These are phyloP conservation scores for Drosophila saltans DNA, from an alignment of 1,140 invertebrate species.

Conservation along the genomic window DNA sequence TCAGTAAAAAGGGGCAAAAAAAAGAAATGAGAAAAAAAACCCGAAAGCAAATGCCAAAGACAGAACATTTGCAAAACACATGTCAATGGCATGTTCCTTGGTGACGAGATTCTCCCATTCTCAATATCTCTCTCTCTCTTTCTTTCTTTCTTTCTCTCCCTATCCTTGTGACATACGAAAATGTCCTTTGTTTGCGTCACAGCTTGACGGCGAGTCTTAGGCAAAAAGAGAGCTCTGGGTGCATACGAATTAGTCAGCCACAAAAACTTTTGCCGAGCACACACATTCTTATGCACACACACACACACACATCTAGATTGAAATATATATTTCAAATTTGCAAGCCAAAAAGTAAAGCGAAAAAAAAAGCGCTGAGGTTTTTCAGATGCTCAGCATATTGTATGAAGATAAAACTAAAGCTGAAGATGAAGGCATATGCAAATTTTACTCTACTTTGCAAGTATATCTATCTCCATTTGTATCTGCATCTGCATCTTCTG, in stretches of 20 bases:
- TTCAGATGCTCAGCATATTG: conserved; percentile 11
- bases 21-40: conserved; percentile 19
- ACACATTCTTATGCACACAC: conserved; percentile 19
- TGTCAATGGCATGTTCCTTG: conserved; percentile 73
- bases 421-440: conserved; percentile 63
- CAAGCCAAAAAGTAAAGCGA: conserved; percentile 25
- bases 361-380: conserved; percentile 20
- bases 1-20: conserved; percentile 22
- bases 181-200: conserved; percentile 60
- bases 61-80: conserved; percentile 77
- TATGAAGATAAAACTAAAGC: conserved; percentile 20
- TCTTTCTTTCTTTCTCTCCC: not conserved
- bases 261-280: conserved; percentile 50
- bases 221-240: conserved; percentile 27
- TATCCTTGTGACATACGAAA: conserved; percentile 20
- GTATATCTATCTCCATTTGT: conserved; percentile 4
- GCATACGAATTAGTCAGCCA: conserved; percentile 56
- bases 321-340: conserved; percentile 57
- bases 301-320: not conserved
- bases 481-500: conserved; percentile 10
- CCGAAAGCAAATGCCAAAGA: conserved; percentile 47
- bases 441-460: conserved; percentile 44
- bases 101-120: conserved; percentile 36
- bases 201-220: conserved; percentile 25
- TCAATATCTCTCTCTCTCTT: not conserved